phyloP scores from a whole-genome alignment of 2,797 vertebrate species.

The Neopelma chrysocephalum region DNA sequence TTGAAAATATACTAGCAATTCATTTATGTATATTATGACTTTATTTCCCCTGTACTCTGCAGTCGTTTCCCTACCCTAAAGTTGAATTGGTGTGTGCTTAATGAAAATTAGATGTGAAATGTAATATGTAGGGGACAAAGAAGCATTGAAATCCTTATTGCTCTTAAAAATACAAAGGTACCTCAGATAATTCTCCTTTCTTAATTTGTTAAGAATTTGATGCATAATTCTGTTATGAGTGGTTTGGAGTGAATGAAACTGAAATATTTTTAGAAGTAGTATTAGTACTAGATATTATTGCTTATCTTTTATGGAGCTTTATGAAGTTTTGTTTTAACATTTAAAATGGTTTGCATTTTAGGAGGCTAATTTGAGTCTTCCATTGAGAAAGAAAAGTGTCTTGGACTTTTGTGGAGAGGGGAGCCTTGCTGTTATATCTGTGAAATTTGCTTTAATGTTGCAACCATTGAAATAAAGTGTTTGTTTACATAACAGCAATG shows the following conservation, averaged over 20 bases:
- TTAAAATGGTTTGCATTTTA: slow-evolving; percentile 14
- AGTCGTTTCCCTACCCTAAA: not conserved
- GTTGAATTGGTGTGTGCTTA: slow-evolving; percentile 34
- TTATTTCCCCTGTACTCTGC: not conserved
- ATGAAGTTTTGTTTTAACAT: not conserved
- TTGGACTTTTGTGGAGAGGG: not conserved
- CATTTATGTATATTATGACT: slow-evolving; percentile 48
- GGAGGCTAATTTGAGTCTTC: slow-evolving; percentile 16
- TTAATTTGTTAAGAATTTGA: not conserved
- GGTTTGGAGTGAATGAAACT: not conserved
- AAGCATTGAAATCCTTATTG: slow-evolving; percentile 25
- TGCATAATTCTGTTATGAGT: not conserved
- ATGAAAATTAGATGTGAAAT: slow-evolving; percentile 64
- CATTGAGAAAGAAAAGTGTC: not conserved
- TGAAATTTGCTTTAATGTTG: slow-evolving; percentile 57
- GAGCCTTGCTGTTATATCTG: slow-evolving; percentile 28
- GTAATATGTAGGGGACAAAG: slow-evolving; percentile 48
- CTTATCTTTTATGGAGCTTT: not conserved
- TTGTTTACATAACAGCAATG: slow-evolving; percentile 72
- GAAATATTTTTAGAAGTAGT: not conserved
- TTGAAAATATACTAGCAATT: slow-evolving; percentile 21
- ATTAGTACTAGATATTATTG: not conserved
- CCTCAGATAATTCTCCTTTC: not conserved
- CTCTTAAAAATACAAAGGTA: slow-evolving; percentile 40
- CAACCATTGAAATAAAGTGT: slow-evolving; percentile 69